Base-by-base conservation (phyloP, 92 coral and sea anemone genomes). In the Bergia puertoricense region DNA sequence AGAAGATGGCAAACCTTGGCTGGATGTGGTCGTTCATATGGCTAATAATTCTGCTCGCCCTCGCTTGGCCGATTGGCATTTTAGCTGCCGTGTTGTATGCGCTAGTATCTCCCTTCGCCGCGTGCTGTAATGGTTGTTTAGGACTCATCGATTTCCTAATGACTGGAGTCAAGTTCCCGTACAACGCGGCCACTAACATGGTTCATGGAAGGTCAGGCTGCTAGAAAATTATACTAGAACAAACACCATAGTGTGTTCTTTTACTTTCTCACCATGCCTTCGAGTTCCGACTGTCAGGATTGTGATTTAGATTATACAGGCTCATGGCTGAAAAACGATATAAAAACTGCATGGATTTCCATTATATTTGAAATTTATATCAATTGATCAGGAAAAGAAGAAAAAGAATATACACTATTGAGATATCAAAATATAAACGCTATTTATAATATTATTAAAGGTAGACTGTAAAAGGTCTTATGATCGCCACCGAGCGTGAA, bases 51-150 rank as follows among this genome's bases (percentile, higher is more conserved):
- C 93, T 97, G 13, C 54, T 97, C 41, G 91, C 89, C 22, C 43
- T 97, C 3, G 99, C 97, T 42, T 97, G 99, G 99, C 99, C 98
- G 2, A 86, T 95, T 54, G 99, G 98, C 3, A 94, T 95, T 75
- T 77, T 94, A 37, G 99, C 98, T 39, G 99, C 98, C 7, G 96
- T 97, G 38, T 80, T 96, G 80, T 96, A 96, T 88, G 99, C 98
- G 76, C 71, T 95, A 65, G 91, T 96, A 80, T 95, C 99, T 59
- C 99, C 99, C 40, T 96, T 96, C 57, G 92, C 98, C 18, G 99
- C 99, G 10, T 96, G 99, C 85, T 97, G 98, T 85, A 90, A 38
- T 51, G 96, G 95, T 14, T 97, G 97, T 91, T 85, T 92, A 62
- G 99, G 96, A 79, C 90, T 97, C 45, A 88, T 94, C 39, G 91